Percentiles rank a stretch among this genome's conserved stretches.
Conservation (phyloP, 2,113 vertebrate genomes). For the Burhinus oedicnemus region DNA sequence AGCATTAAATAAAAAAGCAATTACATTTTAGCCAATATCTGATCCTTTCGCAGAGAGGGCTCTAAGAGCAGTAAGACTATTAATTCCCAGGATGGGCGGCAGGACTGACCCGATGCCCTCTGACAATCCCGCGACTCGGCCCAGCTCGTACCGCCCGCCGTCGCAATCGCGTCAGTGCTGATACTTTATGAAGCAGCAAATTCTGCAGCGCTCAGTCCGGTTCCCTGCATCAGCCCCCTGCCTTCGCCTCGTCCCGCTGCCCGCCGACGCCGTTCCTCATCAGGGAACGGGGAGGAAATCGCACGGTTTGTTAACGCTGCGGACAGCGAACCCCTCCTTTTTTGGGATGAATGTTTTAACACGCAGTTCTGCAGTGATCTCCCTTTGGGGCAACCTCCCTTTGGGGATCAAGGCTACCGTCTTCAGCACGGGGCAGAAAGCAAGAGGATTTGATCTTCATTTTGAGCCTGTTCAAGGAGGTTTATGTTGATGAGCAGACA, state of each 20-base stretch:
- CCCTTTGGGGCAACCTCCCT: neutral
- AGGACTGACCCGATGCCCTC: neutral
- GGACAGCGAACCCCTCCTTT: neutral
- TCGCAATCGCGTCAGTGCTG: neutral
- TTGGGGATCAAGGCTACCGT: neutral
- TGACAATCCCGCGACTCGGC: neutral
- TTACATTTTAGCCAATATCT: neutral
- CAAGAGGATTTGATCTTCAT: neutral
- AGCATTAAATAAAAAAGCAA: neutral
- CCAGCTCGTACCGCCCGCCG: neutral
- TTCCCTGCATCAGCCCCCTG: neutral
- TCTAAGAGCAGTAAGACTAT: too few species aligned
- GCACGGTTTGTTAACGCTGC: neutral
- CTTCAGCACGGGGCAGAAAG: rapidly evolving
- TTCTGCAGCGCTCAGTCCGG: neutral
- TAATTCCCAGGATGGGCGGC: neutral
- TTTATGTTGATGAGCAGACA: neutral
- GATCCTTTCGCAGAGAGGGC: neutral
- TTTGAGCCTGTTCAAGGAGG: neutral
- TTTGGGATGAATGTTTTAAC: neutral
- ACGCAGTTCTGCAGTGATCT: neutral
- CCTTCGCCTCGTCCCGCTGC: too few species aligned
- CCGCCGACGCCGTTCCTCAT: rapidly evolving
- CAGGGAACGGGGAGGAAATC: neutral
- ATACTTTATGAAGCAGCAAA: neutral